Conservation (phyloP, 2,797 vertebrate genomes). For the Diplodus sargus region DNA sequence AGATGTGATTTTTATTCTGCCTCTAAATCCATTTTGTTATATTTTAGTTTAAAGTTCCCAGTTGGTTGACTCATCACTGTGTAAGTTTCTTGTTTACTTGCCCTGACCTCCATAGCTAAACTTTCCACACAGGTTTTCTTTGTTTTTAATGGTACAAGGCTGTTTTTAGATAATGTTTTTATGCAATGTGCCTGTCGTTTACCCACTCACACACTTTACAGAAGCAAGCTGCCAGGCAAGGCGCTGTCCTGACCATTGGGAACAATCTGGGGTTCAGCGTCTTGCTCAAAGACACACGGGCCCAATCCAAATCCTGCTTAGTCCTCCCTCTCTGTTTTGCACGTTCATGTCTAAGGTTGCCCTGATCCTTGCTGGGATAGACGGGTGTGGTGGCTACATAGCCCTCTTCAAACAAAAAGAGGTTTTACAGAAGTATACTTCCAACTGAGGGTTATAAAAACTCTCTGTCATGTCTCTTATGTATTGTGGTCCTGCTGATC, state of each 20-base stretch:
- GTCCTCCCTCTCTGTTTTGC: too few relatives aligned
- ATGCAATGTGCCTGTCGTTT: background rate
- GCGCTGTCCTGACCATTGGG: background rate
- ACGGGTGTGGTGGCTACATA: too few relatives aligned
- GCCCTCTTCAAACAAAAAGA: too few relatives aligned
- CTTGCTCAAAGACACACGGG: too few relatives aligned
- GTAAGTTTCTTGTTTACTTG: background rate
- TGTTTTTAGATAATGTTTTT: background rate
- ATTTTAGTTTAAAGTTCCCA: conserved; percentile 13
- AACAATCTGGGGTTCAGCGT: background rate
- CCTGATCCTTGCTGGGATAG: too few relatives aligned
- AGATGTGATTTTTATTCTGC: conserved; percentile 20
- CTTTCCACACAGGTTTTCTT: background rate
- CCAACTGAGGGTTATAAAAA: too few relatives aligned
- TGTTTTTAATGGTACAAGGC: background rate
- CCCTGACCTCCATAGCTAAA: background rate
- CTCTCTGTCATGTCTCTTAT: too few relatives aligned
- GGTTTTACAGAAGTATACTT: too few relatives aligned
- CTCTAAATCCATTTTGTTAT: conserved; percentile 18
- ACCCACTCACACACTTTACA: background rate
- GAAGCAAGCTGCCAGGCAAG: background rate
- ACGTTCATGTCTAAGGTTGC: too few relatives aligned
- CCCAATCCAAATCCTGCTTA: too few relatives aligned
- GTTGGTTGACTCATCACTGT: background rate
- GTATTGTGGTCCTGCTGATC: too few relatives aligned